Conservation (phyloP, 2,888 invertebrate genomes). For the Dynastes maya region DNA sequence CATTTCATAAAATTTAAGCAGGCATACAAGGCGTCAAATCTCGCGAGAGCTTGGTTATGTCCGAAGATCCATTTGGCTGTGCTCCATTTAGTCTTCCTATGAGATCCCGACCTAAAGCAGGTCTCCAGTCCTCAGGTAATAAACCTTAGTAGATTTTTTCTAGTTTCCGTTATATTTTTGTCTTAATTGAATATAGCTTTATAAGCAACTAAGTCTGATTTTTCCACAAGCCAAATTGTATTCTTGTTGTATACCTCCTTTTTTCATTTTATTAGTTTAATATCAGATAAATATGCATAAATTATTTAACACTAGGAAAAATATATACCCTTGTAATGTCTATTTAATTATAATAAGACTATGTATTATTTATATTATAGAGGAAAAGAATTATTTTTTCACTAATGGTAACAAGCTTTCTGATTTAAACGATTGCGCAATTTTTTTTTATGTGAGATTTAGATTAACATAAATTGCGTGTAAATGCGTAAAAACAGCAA, state of each 20-base stretch:
- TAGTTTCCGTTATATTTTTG: constrained; percentile 16
- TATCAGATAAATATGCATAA: constrained; percentile 23
- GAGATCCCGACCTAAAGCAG: constrained; percentile 67
- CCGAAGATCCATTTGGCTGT: constrained; percentile 85
- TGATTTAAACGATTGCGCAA: not conserved
- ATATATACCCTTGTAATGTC: constrained; percentile 1
- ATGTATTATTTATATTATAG: constrained; percentile 4
- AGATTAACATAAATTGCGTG: too few relatives aligned
- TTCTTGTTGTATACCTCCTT: constrained; percentile 6
- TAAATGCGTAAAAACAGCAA: too few relatives aligned
- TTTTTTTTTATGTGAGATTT: too few relatives aligned
- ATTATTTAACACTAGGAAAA: constrained; percentile 21
- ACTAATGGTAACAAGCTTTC: constrained; percentile 4
- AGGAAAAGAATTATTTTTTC: not conserved
- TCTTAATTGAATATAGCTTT: constrained; percentile 13
- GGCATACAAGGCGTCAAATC: constrained; percentile 81
- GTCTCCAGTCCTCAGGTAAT: constrained; percentile 71
- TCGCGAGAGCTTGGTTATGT: constrained; percentile 80
- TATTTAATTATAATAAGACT: not conserved
- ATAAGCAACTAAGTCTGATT: constrained; percentile 24
- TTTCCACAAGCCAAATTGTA: constrained; percentile 21
- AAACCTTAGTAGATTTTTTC: constrained; percentile 58
- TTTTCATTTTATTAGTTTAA: constrained; percentile 20
- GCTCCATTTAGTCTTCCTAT: constrained; percentile 85
- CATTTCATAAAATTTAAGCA: constrained; percentile 58